Evolutionary conservation across 2,113 vertebrate genomes (phyloP).

Genomic region (Chrysochloris asiatica): DNA sequence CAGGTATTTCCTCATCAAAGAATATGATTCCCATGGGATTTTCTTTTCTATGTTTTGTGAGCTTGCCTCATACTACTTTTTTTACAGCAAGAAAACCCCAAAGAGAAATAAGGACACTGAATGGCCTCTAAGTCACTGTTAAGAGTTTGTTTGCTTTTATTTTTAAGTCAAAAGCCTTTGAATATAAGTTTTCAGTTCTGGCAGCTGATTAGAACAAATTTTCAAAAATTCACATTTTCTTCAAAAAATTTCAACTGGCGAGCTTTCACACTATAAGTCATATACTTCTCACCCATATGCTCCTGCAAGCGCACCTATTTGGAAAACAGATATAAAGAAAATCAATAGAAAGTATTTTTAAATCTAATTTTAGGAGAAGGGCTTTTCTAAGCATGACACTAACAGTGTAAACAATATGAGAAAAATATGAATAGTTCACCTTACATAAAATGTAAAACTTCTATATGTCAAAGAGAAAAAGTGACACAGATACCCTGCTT

Average conservation of each 20-base stretch:
- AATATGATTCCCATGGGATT: conserved; percentile 11
- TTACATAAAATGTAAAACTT: neutral
- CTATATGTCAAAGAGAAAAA: neutral
- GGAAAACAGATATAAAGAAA: conserved; percentile 64
- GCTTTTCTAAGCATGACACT: neutral
- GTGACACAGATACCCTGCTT: neutral
- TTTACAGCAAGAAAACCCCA: conserved; percentile 23
- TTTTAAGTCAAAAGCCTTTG: conserved; percentile 43
- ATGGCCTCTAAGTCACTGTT: neutral
- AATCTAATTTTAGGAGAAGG: conserved; percentile 16
- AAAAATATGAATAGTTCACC: conserved; percentile 44
- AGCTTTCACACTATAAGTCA: conserved; percentile 91
- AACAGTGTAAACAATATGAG: neutral
- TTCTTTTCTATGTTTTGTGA: conserved; percentile 45
- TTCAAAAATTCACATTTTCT: conserved; percentile 89
- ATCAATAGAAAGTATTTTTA: conserved; percentile 33
- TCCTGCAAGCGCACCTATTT: conserved; percentile 88
- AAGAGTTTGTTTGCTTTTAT: conserved; percentile 13
- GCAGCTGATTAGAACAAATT: conserved; percentile 49
- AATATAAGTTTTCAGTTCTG: conserved; percentile 64
- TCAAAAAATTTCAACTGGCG: conserved; percentile 97
- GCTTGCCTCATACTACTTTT: conserved; percentile 22
- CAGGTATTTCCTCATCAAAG: conserved; percentile 47
- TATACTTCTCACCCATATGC: conserved; percentile 93
- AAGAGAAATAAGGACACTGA: neutral